Evolutionary conservation across 2,888 invertebrate genomes (phyloP).

Genomic region (Cyrtodaria siliqua): DNA sequence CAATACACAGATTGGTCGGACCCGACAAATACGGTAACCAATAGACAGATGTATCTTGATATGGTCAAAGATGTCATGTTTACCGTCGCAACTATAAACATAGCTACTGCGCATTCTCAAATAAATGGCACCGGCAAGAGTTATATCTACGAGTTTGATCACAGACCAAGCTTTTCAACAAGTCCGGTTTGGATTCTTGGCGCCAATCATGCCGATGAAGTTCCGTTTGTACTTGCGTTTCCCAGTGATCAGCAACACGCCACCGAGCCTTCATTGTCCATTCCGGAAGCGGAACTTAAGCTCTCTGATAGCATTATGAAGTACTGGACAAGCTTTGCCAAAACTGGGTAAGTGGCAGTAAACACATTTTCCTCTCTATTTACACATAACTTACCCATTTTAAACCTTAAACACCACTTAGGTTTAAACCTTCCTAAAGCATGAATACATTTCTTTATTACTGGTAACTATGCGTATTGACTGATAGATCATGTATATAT

Average conservation of each 20-base stretch:
- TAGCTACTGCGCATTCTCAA: not conserved
- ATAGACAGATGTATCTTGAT: not conserved
- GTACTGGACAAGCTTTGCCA: constrained; percentile 34
- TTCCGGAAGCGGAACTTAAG: constrained; percentile 3
- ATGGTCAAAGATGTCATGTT: constrained; percentile 12
- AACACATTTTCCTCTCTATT: no score
- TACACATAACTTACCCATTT: no score
- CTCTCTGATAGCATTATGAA: constrained; percentile 13
- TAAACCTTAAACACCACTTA: no score
- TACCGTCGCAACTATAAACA: not conserved
- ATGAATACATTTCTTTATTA: no score
- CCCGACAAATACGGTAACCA: not conserved
- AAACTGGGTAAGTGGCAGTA: constrained; percentile 33
- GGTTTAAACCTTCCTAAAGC: no score
- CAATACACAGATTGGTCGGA: constrained; percentile 22
- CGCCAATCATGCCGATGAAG: constrained; percentile 27
- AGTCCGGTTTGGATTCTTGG: constrained; percentile 7
- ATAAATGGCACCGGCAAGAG: not conserved
- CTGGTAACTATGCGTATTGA: no score
- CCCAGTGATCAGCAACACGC: not conserved
- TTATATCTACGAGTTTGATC: constrained; percentile 30
- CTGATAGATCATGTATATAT: no score
- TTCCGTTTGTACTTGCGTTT: constrained; percentile 28
- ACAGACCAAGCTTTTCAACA: constrained; percentile 15
- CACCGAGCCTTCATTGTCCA: no score